A percentile compares a stretch with the other conserved stretches of the same genome.
These are phyloP conservation scores for Linepithema humile DNA, from an alignment of 1,140 invertebrate genomes.

Conservation along the genomic window DNA sequence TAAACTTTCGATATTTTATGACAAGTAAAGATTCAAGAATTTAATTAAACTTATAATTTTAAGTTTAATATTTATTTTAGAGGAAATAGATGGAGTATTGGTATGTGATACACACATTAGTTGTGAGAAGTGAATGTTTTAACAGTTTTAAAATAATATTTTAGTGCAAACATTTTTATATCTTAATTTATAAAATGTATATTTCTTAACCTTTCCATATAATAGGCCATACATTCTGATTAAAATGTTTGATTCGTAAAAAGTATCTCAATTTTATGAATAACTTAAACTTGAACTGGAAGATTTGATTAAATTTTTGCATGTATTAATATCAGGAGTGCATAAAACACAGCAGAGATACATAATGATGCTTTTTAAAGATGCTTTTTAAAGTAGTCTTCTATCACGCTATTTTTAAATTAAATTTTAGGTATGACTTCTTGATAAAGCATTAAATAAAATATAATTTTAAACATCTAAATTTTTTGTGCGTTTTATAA, in stretches of 20 bases:
- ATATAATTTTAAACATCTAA: background rate
- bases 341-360: background rate
- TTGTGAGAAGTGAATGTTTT: constrained; percentile 38
- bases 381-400: constrained; percentile 55
- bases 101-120: constrained; percentile 9
- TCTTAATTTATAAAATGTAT: constrained; percentile 3
- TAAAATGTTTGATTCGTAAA: background rate
- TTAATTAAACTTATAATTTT: constrained; percentile 6
- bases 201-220: constrained; percentile 21
- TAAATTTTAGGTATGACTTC: background rate
- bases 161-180: background rate
- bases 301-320: too few relatives aligned
- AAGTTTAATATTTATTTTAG: constrained; percentile 16
- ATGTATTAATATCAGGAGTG: background rate
- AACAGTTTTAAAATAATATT: constrained; percentile 5
- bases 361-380: background rate
- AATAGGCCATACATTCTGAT: constrained; percentile 44
- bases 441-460: background rate
- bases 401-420: background rate
- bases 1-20: constrained; percentile 24
- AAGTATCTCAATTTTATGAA: background rate
- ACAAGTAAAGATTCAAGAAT: constrained; percentile 4
- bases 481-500: background rate
- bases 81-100: constrained; percentile 48
- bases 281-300: too few relatives aligned